Conservation (phyloP, 2,113 vertebrate species). For the Probosciger aterrimus region DNA sequence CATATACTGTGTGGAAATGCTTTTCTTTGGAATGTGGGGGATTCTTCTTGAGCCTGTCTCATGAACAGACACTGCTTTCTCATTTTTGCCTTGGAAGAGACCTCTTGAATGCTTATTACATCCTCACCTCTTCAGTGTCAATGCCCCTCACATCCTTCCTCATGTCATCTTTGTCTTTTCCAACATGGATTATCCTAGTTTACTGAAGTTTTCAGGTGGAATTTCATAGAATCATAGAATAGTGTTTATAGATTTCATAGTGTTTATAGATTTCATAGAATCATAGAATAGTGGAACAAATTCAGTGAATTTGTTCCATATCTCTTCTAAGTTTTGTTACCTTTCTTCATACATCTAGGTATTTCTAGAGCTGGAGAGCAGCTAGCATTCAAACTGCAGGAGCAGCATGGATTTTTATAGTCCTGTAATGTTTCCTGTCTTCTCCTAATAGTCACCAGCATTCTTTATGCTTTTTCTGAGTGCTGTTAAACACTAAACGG, state of each 20-base stretch:
- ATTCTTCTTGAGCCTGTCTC: neutral
- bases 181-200: neutral
- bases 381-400: neutral
- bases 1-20: neutral
- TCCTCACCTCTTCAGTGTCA: neutral
- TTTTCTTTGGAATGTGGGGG: neutral
- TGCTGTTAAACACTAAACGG: neutral
- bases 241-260: no score
- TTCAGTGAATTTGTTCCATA: neutral
- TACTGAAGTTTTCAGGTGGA: neutral
- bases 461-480: neutral
- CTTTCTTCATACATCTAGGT: neutral
- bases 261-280: no score
- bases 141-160: neutral
- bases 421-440: neutral
- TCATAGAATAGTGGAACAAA: no score
- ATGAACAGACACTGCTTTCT: neutral
- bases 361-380: neutral
- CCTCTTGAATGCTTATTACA: neutral
- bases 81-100: neutral
- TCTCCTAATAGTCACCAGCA: neutral
- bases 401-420: neutral
- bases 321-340: neutral
- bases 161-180: neutral
- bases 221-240: no score